phyloP scores from a whole-genome alignment of 2,113 vertebrate species.

The Plestiodon gilberti region DNA sequence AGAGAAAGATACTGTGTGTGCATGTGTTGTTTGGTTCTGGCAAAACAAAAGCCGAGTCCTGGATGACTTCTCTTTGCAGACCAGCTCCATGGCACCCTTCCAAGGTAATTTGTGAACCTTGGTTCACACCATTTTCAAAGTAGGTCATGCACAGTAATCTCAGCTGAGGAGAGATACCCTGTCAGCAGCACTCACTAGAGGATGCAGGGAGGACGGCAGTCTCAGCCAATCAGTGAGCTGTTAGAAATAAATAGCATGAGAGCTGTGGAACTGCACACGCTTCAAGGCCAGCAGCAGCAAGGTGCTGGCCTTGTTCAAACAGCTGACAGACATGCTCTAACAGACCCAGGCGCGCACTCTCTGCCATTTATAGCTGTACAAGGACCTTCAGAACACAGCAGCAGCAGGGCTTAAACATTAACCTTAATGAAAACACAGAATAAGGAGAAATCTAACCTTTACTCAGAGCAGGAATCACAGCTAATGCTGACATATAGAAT shows the following conservation, averaged over 20 bases:
- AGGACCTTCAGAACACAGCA: slow-evolving; percentile 53
- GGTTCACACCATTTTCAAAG: slow-evolving; percentile 79
- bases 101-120: slow-evolving; percentile 75
- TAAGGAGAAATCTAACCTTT: slow-evolving; percentile 65
- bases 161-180: slow-evolving; percentile 61
- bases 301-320: slow-evolving; percentile 54
- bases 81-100: slow-evolving; percentile 65
- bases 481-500: slow-evolving; percentile 45
- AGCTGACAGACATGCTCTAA: slow-evolving; percentile 47
- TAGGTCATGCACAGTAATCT: slow-evolving; percentile 79
- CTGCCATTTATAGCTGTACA: slow-evolving; percentile 43
- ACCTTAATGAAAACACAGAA: slow-evolving; percentile 71
- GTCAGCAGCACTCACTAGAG: slow-evolving; percentile 60
- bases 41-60: slow-evolving; percentile 58
- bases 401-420: slow-evolving; percentile 69
- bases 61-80: slow-evolving; percentile 61
- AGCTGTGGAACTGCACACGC: neutral
- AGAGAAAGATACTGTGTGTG: neutral
- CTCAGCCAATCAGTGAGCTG: slow-evolving; percentile 35
- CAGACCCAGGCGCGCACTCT: slow-evolving; percentile 27
- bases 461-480: slow-evolving; percentile 54
- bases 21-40: slow-evolving; percentile 35
- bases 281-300: slow-evolving; percentile 36
- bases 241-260: neutral
- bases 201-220: slow-evolving; percentile 55